phyloP scores from a whole-genome alignment of 2,797 vertebrate genomes.

The Monodelphis domestica region DNA sequence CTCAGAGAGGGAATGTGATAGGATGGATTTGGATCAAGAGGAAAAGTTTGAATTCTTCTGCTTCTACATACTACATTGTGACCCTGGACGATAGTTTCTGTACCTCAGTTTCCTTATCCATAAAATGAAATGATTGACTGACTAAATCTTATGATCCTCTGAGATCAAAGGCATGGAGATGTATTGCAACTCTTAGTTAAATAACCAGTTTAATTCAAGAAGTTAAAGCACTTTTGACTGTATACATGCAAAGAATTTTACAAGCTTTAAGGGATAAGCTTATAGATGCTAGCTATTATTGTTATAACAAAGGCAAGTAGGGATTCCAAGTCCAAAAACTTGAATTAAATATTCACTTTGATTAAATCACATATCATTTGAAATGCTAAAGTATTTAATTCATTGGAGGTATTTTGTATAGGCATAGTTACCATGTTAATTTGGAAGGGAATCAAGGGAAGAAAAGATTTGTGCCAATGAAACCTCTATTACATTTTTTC shows the following conservation, averaged over 20 bases:
- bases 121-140: not conserved
- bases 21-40: not conserved
- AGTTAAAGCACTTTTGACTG: not conserved
- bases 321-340: not conserved
- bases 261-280: not conserved
- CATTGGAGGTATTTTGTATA: not conserved
- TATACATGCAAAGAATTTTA: not conserved
- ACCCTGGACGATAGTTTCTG: not conserved
- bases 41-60: not conserved
- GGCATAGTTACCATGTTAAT: not conserved
- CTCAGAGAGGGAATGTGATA: not conserved
- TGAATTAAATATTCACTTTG: not conserved
- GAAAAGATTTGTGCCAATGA: not conserved
- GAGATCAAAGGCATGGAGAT: not conserved
- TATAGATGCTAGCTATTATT: not conserved
- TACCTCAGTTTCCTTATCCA: not conserved
- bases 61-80: not conserved
- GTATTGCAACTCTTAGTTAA: not conserved
- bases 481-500: conserved; percentile 3
- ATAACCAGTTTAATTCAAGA: not conserved
- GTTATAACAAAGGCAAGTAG: not conserved
- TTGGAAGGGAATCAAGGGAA: conserved; percentile 19
- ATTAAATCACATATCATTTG: not conserved
- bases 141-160: not conserved
- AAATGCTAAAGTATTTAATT: not conserved